phyloP scores from a whole-genome alignment of 2,888 invertebrate genomes.

The Cenopis cana region DNA sequence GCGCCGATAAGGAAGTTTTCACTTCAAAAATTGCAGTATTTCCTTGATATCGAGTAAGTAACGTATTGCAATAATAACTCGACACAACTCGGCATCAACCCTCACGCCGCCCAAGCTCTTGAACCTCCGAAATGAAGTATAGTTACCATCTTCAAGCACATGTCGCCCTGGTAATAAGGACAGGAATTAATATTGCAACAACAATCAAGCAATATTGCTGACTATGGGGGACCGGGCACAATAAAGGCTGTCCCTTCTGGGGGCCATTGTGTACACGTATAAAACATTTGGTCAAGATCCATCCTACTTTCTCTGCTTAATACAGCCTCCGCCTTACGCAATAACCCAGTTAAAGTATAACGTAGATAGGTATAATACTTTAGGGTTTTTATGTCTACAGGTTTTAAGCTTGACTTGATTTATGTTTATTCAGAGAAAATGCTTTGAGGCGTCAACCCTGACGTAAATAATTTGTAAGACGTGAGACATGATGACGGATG shows the following conservation, averaged over 20 bases:
- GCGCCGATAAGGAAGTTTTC: no score
- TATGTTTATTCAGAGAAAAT: not conserved
- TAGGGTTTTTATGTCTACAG: not conserved
- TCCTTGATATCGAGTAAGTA: not conserved
- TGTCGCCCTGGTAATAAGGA: conserved; percentile 74
- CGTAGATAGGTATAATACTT: no score
- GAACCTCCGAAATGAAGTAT: conserved; percentile 77
- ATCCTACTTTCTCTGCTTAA: not conserved
- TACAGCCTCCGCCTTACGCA: conserved; percentile 9
- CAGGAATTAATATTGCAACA: conserved; percentile 75
- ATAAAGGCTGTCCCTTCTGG: conserved; percentile 25
- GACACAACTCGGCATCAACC: conserved; percentile 28
- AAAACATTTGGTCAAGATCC: conserved; percentile 30
- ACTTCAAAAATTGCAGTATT: no score
- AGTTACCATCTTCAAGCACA: conserved; percentile 79
- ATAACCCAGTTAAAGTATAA: not conserved
- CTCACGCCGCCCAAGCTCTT: conserved; percentile 57
- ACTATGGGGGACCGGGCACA: conserved; percentile 27
- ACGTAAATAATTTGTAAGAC: no score
- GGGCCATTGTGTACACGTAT: conserved; percentile 33
- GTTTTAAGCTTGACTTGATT: not conserved
- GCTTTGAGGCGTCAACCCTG: not conserved
- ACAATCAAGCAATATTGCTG: conserved; percentile 48
- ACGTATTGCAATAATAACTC: not conserved
- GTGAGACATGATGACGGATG: no score